A percentile compares a stretch with the other conserved stretches of the same genome.
These are phyloP conservation scores for Esox lucius DNA, from an alignment of 2,797 vertebrate genomes.

Conservation along the genomic window DNA sequence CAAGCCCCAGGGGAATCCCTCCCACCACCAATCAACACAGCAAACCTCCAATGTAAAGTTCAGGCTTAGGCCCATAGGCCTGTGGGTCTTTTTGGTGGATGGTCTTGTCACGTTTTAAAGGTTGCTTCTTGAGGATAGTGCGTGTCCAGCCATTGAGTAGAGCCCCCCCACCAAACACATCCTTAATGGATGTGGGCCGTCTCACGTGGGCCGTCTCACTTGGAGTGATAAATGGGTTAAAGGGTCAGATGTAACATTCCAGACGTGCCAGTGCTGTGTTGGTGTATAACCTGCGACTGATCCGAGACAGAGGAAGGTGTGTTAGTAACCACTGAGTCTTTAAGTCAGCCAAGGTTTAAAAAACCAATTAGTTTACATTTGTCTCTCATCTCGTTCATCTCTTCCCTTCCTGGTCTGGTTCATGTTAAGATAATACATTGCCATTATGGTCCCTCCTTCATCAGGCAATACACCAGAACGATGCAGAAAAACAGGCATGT, in stretches of 20 bases:
- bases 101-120: slow-evolving; percentile 16
- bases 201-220: background rate
- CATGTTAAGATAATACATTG: too few species aligned
- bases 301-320: background rate
- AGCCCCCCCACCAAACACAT: background rate
- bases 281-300: slow-evolving; percentile 22
- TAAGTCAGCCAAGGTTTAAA: background rate
- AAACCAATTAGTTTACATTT: background rate
- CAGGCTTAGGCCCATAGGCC: slow-evolving; percentile 19
- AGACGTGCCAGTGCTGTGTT: slow-evolving; percentile 1
- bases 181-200: slow-evolving; percentile 23
- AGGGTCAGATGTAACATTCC: slow-evolving; percentile 12
- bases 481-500: too few species aligned
- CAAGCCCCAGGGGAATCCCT: slow-evolving; percentile 39
- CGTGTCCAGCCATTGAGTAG: slow-evolving; percentile 17
- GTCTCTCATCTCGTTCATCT: too few species aligned
- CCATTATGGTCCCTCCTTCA: too few species aligned
- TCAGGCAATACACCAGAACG: too few species aligned
- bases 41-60: slow-evolving; percentile 17
- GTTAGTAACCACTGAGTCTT: background rate
- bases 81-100: slow-evolving; percentile 35
- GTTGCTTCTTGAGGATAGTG: background rate
- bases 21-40: slow-evolving; percentile 41
- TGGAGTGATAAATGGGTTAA: slow-evolving; percentile 22
- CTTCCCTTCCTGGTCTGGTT: background rate